Base-by-base conservation (phyloP, 2,888 invertebrate species). In the Crocallis elinguaria region DNA sequence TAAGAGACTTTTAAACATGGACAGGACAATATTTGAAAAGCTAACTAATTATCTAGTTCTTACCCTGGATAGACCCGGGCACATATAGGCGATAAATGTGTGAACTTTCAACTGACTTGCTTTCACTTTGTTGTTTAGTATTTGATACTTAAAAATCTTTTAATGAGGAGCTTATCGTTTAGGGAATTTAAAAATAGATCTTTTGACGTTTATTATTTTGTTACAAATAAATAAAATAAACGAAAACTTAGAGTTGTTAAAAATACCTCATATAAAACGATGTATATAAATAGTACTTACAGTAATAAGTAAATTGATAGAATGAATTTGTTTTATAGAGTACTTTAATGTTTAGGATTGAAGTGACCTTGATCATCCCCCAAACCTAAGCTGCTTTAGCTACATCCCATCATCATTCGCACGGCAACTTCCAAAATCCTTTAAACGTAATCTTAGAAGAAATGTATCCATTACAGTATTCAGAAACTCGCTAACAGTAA, bases 301-400 rank as follows among this genome's bases (percentile, higher is more conserved):
- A 73, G 65, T 71, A 68, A 70, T 73, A 71, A 73, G 71, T 77
- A 75, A 62, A 76, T 78, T 71, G 71, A 72, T 79, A 75, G 72
- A 74, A 73, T 67, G 72, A 77, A 73, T 73, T n/a, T 68, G 73
- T 78, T 75, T 82, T 79, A 83, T 86, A 85, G 82, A 78, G 72
- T 55, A 81, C 76, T 80, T 77, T 85, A 86, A 86, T 79, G 66
- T 84, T 83, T 88, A 88, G 87, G 82, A 86, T 84, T 82, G 84
- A 90, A 90, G 89, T 90, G 89, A 85, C 89, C 89, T 89, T 90
- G 86, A 82, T 86, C 86, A 88, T 86, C 78, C 81, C 80, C 80
- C 81, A 51, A 77, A 83, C 82, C 83, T 83, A 85, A 82, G 82
- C 86, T 76, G 89, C 89, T 88, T 87, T 79, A 78, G 84, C 84